Base-by-base conservation (phyloP, 2,888 invertebrate species). In the Troglohyphantes excavatus region DNA sequence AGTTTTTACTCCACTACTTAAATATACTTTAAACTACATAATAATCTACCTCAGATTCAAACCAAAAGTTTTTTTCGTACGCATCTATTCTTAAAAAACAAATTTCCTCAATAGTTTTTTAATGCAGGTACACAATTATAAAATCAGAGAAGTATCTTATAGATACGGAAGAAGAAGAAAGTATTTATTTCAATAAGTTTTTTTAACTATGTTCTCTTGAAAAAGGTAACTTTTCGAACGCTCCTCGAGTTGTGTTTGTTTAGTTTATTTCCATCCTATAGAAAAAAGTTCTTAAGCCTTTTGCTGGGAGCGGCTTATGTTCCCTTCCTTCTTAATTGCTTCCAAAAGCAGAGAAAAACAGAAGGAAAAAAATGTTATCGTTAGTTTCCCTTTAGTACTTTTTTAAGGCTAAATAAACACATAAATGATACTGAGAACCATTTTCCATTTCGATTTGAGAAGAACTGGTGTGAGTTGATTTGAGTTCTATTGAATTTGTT, bases 301-400 rank as follows among this genome's bases (percentile, higher is more conserved):
- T 53, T 70, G 17, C 65, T 46, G 33, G 21, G 53, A 73, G 21
- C 11, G 73, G 72, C 83, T 73, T 73, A 63, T 29, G 43, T 65
- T 68, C 19, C 5, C 43, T 68, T 13, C 5, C 43, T 26, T 61
- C 73, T 83, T 83, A 83, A 83, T 83, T 83, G 83, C 63, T 73
- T 61, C 61, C 63, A 29, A 83, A 73, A 73, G 63, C 29, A 46
- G 43, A 65, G 23, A 23, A 65, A 46, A 83, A 39, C 33, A 46
- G 13, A 39, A 39, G 61, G 33, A 61, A 23, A 75, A 82, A 39
- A 73, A 27, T 61, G 26, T 61, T 61, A 39, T 82, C 81, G 27
- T 68, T 72, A 78, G 59, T 72, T 61, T 82, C 27, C 39, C 83
- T 68, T 6, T 2, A 19, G 29, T 81, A 27, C 21, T 83, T 73